Evolutionary conservation across 2,797 vertebrate species (phyloP).

Genomic region (Momotus momota): DNA sequence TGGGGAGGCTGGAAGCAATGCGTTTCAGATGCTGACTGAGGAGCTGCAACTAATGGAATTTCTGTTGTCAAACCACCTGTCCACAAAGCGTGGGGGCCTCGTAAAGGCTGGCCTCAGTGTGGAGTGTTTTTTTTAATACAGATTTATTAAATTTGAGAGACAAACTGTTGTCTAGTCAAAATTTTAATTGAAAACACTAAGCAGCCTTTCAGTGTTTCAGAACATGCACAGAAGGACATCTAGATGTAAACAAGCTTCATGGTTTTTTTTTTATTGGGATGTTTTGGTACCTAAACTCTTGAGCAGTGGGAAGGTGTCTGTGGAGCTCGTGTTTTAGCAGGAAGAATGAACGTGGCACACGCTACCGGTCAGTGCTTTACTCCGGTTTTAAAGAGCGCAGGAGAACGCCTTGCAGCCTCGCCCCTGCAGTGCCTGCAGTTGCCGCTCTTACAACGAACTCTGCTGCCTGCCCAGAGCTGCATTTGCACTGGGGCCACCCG

Average conservation of each 20-base stretch:
- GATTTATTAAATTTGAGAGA: background rate
- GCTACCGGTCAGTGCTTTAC: too few species aligned
- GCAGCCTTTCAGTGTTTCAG: background rate
- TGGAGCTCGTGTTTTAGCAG: background rate
- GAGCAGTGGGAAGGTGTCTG: background rate
- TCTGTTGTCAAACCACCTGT: too few species aligned
- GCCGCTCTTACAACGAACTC: too few species aligned
- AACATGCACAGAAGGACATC: fast-evolving
- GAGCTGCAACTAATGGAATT: background rate
- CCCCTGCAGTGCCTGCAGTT: too few species aligned
- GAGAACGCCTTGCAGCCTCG: too few species aligned
- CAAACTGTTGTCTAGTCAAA: background rate
- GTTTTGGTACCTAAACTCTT: background rate
- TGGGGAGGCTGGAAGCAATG: fast-evolving
- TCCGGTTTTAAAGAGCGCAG: too few species aligned
- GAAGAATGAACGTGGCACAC: too few species aligned
- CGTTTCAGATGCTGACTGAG: too few species aligned
- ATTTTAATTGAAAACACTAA: background rate
- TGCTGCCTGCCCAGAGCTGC: too few species aligned
- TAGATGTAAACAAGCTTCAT: background rate
- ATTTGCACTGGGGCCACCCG: too few species aligned
- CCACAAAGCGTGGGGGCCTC: too few species aligned
- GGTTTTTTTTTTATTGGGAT: background rate
- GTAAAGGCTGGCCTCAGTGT: background rate
- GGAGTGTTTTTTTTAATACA: background rate